Evolutionary conservation across 2,888 invertebrate genomes (phyloP).

Genomic region (Pristionchus fissidentatus): DNA sequence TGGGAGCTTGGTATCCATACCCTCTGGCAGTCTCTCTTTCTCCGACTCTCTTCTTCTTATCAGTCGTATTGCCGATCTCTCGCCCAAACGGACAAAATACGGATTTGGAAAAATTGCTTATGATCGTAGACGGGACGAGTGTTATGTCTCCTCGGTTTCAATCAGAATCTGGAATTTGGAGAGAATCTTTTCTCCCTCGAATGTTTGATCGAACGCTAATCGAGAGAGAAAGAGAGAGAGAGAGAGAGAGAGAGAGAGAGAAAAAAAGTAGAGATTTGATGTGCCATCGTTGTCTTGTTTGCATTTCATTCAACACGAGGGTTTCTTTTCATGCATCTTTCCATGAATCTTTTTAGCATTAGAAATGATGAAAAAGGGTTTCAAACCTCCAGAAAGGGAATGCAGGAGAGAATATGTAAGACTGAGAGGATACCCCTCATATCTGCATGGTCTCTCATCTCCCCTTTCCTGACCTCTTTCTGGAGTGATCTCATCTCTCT

Average conservation of each 20-base stretch:
- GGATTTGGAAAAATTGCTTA: too few relatives aligned
- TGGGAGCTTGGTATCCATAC: too few relatives aligned
- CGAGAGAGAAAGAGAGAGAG: background rate
- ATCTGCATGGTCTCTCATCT: background rate
- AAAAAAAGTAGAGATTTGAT: conserved; percentile 14
- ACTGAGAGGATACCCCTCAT: background rate
- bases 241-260: background rate
- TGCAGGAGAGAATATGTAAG: background rate
- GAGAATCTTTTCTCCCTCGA: background rate
- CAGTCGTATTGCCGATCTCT: too few relatives aligned
- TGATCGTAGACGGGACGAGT: too few relatives aligned
- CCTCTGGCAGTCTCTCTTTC: too few relatives aligned
- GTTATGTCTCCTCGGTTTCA: too few relatives aligned
- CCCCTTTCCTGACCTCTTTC: background rate
- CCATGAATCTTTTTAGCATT: too few relatives aligned
- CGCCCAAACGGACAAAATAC: too few relatives aligned
- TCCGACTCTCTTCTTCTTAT: too few relatives aligned
- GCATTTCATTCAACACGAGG: background rate
- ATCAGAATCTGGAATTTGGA: too few relatives aligned
- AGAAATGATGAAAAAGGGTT: too few relatives aligned
- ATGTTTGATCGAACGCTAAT: background rate
- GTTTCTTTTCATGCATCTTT: background rate
- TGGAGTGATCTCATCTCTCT: background rate
- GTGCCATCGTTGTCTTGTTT: background rate
- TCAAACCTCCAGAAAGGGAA: background rate